Evolutionary conservation across 2,113 vertebrate genomes (phyloP).

Genomic region (Catagonus wagneri): DNA sequence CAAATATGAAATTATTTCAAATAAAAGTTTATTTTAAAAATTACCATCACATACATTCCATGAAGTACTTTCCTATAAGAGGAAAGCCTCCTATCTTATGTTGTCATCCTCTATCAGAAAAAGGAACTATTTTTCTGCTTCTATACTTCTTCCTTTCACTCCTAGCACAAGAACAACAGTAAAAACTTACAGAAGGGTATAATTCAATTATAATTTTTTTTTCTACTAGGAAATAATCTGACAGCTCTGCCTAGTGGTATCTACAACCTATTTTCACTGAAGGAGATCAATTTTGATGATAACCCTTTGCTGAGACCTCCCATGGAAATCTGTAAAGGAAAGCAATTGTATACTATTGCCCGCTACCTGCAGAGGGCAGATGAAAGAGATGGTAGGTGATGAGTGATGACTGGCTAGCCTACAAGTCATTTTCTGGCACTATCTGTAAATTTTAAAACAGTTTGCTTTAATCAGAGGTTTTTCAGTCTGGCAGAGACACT

Average conservation of each 20-base stretch:
- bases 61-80: conserved; percentile 28
- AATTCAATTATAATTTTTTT: conserved; percentile 24
- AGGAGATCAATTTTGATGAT: conserved; percentile 85
- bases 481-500: conserved; percentile 8
- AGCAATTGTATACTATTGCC: conserved; percentile 81
- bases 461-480: conserved; percentile 30
- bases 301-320: conserved; percentile 85
- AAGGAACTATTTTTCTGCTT: neutral
- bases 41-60: neutral
- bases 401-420: neutral
- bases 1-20: conserved; percentile 27
- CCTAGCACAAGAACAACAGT: neutral
- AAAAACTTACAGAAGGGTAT: neutral
- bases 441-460: conserved; percentile 28
- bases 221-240: conserved; percentile 84
- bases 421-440: neutral
- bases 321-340: conserved; percentile 84
- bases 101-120: neutral
- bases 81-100: neutral
- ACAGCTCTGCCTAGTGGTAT: conserved; percentile 81
- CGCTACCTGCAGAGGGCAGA: conserved; percentile 84
- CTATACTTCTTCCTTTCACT: neutral
- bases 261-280: conserved; percentile 78
- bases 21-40: conserved; percentile 21
- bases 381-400: conserved; percentile 84